Evolutionary conservation across 2,113 vertebrate genomes (phyloP).

Genomic region (Eretmochelys imbricata): DNA sequence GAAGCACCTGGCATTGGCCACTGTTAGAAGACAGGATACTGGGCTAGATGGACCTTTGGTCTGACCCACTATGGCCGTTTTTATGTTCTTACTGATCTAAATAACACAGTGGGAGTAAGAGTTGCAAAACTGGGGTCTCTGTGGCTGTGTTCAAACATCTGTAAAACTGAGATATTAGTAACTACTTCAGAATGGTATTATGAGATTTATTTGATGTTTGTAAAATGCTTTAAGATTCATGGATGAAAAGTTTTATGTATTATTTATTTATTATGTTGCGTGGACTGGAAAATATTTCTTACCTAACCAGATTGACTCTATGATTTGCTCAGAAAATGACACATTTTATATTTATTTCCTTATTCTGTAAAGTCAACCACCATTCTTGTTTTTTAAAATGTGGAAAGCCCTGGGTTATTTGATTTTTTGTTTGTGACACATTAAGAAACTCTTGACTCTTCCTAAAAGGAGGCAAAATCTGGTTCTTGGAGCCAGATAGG

Average conservation of each 20-base stretch:
- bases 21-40: too few species aligned
- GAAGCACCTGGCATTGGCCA: too few species aligned
- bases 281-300: constrained; percentile 14
- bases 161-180: neutral
- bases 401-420: constrained; percentile 18
- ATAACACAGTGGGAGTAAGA: neutral
- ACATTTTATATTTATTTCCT: neutral
- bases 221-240: neutral
- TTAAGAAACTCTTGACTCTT: constrained; percentile 4
- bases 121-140: neutral
- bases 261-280: neutral
- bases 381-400: neutral
- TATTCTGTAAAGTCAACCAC: constrained; percentile 44
- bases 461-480: constrained; percentile 19
- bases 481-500: neutral
- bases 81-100: neutral
- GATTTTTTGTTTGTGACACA: constrained; percentile 37
- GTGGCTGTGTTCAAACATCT: neutral
- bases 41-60: too few species aligned
- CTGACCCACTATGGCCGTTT: too few species aligned
- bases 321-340: neutral
- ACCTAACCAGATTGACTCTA: neutral
- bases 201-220: neutral
- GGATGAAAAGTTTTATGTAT: neutral
- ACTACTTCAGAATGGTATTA: neutral